phyloP scores from a whole-genome alignment of 2,888 invertebrate species.

The Dorcus parallelipipedus region DNA sequence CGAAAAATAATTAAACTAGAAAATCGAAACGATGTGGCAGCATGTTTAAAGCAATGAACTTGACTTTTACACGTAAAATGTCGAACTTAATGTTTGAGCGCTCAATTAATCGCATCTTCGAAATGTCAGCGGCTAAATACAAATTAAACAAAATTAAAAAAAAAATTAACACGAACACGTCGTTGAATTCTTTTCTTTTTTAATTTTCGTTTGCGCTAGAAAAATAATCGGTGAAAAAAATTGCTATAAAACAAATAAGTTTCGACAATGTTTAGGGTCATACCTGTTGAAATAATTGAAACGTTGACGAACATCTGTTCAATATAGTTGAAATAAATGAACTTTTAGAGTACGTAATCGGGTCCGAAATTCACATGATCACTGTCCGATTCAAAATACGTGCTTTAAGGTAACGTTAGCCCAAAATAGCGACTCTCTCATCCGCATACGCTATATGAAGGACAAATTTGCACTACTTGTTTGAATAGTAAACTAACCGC shows the following conservation, averaged over 20 bases:
- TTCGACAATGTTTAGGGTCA: neutral
- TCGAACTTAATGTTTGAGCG: neutral
- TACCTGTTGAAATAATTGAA: constrained; percentile 4
- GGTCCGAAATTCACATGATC: neutral
- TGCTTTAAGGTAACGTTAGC: neutral
- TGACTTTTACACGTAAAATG: neutral
- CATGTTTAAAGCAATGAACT: neutral
- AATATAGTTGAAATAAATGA: neutral
- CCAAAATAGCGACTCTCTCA: neutral
- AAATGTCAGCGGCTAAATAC: too few relatives aligned
- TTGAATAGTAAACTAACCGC: constrained; percentile 2
- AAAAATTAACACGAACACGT: too few relatives aligned
- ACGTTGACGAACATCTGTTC: constrained; percentile 1
- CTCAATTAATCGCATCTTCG: too few relatives aligned
- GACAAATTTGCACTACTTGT: constrained; percentile 9
- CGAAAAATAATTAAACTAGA: too few relatives aligned
- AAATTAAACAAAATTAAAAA: too few relatives aligned
- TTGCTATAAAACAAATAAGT: neutral
- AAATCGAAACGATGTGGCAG: too few relatives aligned
- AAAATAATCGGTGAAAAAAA: neutral
- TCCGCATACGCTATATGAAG: constrained; percentile 5
- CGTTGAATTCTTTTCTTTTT: too few relatives aligned
- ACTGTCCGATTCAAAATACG: neutral
- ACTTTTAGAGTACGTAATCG: neutral
- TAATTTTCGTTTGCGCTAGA: neutral